Base-by-base conservation (phyloP, 2,888 invertebrate species). In the Cheilosia soror region DNA sequence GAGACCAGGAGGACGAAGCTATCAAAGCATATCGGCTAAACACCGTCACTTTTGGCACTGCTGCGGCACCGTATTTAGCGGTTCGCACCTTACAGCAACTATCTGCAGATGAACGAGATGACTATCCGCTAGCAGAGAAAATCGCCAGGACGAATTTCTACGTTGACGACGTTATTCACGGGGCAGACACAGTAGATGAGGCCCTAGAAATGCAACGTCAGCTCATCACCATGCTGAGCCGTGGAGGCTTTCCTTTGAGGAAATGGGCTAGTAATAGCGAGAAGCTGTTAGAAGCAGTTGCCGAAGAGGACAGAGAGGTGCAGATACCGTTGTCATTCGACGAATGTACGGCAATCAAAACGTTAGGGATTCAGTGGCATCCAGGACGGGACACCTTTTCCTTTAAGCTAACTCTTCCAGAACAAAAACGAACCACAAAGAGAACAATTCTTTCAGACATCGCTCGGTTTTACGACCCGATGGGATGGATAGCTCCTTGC, bases 191-290 rank as follows among this genome's bases (percentile, higher is more conserved):
- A 44, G 31, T 31, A 2, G 6, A 15, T 4, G 44, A 44, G n/a
- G n/a, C 44, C 44, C 6, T 44, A 4, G n/a, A 44, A 44, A 44
- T 44, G 15, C 5, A 15, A 40, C 13, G 13, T 4, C 40, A 40
- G 13, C 40, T 40, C 1, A 40, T 13, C 9, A 40, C 13, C 9
- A 40, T 40, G 13, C 13, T 40, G 40, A 40, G 20, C 20, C 20
- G 20, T 20, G 20, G 20, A 20, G 11, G 33, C 4, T 27, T 65
- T n/a, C 49, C 33, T 27, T 42, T 68, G 2, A 29, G 68, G n/a
- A 68, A 68, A 27, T 68, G 68, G 53, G 68, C 37, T 11, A 49
- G 53, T 37, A 68, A 68, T 29, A 31, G 29, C 25, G 68, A 13
- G 40, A 13, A 5, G 40, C 5, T 42, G 0, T 42, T 42, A 42